Conservation (phyloP, 2,888 invertebrate genomes). For the Brachypterus glaber region DNA sequence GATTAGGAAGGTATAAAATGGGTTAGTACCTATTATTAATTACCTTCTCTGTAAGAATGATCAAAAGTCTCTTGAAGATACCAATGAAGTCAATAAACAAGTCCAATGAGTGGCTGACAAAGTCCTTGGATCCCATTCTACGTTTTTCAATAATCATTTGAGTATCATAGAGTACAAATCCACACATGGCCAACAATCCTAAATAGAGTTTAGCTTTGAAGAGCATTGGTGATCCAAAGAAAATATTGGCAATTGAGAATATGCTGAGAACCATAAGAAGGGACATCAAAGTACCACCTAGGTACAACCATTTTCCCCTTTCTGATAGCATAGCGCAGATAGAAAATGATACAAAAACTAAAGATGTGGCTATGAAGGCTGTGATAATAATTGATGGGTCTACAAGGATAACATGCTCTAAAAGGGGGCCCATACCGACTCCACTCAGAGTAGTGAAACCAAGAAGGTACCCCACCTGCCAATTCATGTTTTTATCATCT, state of each 20-base stretch:
- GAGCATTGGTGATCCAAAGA: conserved; percentile 72
- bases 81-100: conserved; percentile 92
- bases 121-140: conserved; percentile 84
- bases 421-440: conserved; percentile 77
- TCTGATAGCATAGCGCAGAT: conserved; percentile 78
- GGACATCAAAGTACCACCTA: conserved; percentile 83
- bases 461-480: conserved; percentile 71
- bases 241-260: conserved; percentile 72
- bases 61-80: conserved; percentile 83
- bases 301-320: conserved; percentile 78
- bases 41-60: conserved; percentile 87
- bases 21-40: conserved; percentile 31
- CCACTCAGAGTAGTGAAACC: conserved; percentile 83
- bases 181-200: conserved; percentile 86
- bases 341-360: conserved; percentile 88
- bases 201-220: conserved; percentile 73
- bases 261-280: conserved; percentile 69
- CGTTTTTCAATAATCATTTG: conserved; percentile 92
- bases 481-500: conserved; percentile 71
- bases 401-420: conserved; percentile 68
- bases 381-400: conserved; percentile 85
- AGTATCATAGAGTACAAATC: conserved; percentile 94
- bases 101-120: conserved; percentile 83
- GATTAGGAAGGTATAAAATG: conserved; percentile 10
- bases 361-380: conserved; percentile 72